phyloP scores from a whole-genome alignment of 2,888 invertebrate species.

The Zygogramma bicolorata region DNA sequence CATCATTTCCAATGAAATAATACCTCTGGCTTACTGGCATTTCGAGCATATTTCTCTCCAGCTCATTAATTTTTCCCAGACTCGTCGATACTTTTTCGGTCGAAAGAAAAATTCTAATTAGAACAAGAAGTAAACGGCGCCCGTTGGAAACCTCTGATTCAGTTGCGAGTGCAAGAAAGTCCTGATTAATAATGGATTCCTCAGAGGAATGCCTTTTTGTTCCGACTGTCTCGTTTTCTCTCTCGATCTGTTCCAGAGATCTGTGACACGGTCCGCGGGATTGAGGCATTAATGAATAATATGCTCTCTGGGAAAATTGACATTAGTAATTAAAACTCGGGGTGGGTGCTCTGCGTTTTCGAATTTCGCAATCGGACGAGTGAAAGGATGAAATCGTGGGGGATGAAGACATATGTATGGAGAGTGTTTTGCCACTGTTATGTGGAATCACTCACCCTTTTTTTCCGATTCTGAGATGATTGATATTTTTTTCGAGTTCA shows the following conservation, averaged over 20 bases:
- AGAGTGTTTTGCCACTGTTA: no score
- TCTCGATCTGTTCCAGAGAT: conserved; percentile 9
- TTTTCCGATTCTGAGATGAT: background rate
- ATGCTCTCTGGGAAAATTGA: background rate
- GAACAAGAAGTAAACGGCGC: conserved; percentile 43
- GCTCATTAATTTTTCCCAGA: background rate
- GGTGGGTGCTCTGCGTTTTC: background rate
- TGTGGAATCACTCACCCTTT: background rate
- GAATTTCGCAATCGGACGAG: background rate
- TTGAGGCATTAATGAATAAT: conserved; percentile 30
- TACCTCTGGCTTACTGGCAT: background rate
- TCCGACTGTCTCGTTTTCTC: conserved; percentile 39
- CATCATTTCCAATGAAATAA: background rate
- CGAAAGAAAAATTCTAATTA: conserved; percentile 25
- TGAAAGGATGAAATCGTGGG: background rate
- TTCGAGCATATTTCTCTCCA: background rate
- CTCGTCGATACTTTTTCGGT: conserved; percentile 16
- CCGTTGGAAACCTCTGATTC: conserved; percentile 43
- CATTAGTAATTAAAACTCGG: background rate
- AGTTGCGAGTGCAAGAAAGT: conserved; percentile 38
- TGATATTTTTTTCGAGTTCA: no score
- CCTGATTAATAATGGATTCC: conserved; percentile 49
- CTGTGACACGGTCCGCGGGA: conserved; percentile 15
- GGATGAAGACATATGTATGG: background rate
- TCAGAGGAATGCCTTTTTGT: conserved; percentile 33